Percentiles rank a stretch among this genome's conserved stretches.
These are phyloP conservation scores for Bos javanicus DNA, from an alignment of 2,113 vertebrate species.

Conservation along the genomic window DNA sequence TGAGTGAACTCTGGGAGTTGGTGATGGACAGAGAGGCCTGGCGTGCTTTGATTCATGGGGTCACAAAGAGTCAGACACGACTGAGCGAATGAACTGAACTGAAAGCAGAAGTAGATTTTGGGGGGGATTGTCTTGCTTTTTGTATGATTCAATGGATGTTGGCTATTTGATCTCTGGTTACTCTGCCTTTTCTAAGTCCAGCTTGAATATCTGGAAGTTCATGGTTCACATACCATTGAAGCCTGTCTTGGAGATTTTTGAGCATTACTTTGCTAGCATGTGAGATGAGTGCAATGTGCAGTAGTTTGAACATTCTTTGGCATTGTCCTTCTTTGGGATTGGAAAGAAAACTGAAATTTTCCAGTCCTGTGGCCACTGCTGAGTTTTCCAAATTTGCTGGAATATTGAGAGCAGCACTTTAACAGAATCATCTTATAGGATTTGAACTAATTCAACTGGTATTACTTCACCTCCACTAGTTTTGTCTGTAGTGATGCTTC, in stretches of 20 bases:
- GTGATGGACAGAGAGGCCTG: too few relatives aligned
- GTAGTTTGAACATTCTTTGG: neutral
- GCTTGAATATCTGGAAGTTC: neutral
- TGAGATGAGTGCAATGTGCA: neutral
- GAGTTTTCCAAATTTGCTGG: neutral
- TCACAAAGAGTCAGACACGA: too few relatives aligned
- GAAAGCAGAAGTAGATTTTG: neutral
- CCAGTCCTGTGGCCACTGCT: neutral
- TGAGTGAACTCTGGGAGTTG: too few relatives aligned
- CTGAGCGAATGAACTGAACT: too few relatives aligned
- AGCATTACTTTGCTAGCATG: neutral
- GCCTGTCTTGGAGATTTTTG: neutral
- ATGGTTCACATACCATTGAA: neutral
- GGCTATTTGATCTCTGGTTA: neutral
- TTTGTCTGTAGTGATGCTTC: neutral
- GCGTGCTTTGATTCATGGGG: accelerated
- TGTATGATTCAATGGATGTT: neutral
- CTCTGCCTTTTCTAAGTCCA: neutral
- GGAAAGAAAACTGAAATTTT: neutral
- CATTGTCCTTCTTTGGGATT: neutral
- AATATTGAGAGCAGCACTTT: neutral
- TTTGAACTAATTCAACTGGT: neutral
- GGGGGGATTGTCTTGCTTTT: neutral
- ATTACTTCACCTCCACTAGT: neutral
- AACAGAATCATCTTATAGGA: neutral